phyloP scores from a whole-genome alignment of 2,888 invertebrate genomes.

The Platycnemis pennipes region DNA sequence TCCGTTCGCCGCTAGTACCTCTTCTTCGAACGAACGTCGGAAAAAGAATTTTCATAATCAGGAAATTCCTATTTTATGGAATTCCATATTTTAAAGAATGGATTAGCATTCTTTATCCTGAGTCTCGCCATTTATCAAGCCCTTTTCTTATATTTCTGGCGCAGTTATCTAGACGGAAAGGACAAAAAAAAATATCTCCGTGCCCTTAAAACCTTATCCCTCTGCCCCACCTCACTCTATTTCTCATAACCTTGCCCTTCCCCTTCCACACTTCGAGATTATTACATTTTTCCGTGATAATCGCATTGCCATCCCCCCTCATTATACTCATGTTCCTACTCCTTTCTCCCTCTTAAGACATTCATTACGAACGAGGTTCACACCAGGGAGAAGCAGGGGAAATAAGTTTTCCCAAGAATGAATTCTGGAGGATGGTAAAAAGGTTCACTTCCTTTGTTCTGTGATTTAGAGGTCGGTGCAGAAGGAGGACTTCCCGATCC shows the following conservation, averaged over 20 bases:
- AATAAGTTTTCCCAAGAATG: constrained; percentile 17
- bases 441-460: constrained; percentile 40
- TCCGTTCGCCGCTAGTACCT: not conserved
- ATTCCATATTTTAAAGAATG: constrained; percentile 56
- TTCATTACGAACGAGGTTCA: constrained; percentile 3
- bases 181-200: not conserved
- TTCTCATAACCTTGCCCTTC: no score
- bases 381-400: not conserved
- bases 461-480: constrained; percentile 8
- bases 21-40: constrained; percentile 24
- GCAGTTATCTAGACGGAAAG: constrained; percentile 9
- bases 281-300: constrained; percentile 39
- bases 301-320: constrained; percentile 12
- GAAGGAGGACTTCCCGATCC: not conserved
- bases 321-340: not conserved
- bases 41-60: constrained; percentile 61
- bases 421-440: not conserved
- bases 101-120: constrained; percentile 43
- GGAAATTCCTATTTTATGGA: constrained; percentile 53
- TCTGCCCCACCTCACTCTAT: no score
- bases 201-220: not conserved
- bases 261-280: not conserved
- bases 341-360: not conserved
- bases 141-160: not conserved
- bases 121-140: constrained; percentile 20